Percentiles rank a stretch among this genome's conserved stretches.
phyloP scores from a whole-genome alignment of 2,888 invertebrate genomes.

The Hetaerina titia region DNA sequence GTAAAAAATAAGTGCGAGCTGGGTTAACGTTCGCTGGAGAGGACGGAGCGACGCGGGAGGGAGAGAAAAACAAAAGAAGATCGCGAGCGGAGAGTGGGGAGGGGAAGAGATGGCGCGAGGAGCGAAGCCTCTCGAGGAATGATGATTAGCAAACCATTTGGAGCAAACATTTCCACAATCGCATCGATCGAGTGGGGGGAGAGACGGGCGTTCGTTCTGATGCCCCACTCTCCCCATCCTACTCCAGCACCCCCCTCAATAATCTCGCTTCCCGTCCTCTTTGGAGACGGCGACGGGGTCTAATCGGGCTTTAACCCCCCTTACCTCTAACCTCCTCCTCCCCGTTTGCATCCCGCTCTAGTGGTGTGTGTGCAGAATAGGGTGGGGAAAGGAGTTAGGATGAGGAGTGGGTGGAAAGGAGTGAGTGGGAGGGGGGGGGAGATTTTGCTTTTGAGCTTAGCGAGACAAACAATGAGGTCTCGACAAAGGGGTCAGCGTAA shows the following conservation, averaged over 20 bases:
- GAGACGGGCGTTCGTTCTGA: background rate
- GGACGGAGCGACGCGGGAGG: background rate
- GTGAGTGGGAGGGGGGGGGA: background rate
- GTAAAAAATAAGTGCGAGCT: background rate
- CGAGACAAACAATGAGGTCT: constrained; percentile 4
- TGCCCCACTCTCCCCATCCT: background rate
- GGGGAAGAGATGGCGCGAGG: background rate
- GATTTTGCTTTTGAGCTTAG: background rate
- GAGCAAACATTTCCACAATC: constrained; percentile 35
- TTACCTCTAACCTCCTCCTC: no score
- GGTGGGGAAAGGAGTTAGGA: no score
- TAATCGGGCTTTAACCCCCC: background rate
- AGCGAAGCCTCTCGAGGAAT: constrained; percentile 3
- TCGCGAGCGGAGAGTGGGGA: background rate
- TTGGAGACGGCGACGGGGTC: background rate
- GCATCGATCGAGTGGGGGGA: background rate
- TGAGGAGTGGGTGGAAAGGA: no score
- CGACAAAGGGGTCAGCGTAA: background rate
- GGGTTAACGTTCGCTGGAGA: constrained; percentile 8
- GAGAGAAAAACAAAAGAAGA: no score
- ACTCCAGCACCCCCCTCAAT: background rate
- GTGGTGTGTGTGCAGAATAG: no score
- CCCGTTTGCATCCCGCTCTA: no score
- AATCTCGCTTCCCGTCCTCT: background rate
- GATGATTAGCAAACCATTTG: constrained; percentile 21